phyloP scores from a whole-genome alignment of 2,113 vertebrate species.

The Parotia lawesii region DNA sequence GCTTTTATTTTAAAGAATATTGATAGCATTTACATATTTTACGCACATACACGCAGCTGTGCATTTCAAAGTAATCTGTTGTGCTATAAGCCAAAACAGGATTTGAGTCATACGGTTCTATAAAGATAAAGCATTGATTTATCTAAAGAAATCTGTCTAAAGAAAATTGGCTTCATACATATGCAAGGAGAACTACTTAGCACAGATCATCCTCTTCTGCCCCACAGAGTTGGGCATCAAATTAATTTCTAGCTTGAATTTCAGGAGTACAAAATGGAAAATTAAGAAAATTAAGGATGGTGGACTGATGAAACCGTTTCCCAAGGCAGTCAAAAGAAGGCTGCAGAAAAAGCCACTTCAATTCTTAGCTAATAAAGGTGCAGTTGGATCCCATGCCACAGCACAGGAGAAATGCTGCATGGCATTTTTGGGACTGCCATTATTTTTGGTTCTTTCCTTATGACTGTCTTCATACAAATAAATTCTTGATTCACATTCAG shows the following conservation, averaged over 20 bases:
- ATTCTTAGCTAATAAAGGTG: not conserved
- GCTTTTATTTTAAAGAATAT: not conserved
- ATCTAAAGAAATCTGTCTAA: constrained; percentile 23
- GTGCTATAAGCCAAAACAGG: constrained; percentile 13
- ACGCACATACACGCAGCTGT: not conserved
- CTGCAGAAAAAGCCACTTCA: not conserved
- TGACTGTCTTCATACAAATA: not conserved
- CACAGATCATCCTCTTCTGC: not conserved
- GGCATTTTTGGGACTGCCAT: not conserved
- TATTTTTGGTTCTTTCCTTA: not conserved
- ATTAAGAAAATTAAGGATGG: not conserved
- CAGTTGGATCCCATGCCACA: not conserved
- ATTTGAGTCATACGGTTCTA: constrained; percentile 1
- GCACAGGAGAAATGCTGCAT: not conserved
- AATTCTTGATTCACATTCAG: not conserved
- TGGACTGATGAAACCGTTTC: not conserved
- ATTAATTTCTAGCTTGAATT: not conserved
- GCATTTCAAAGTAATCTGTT: constrained; percentile 36
- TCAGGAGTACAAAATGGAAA: not conserved
- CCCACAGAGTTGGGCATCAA: not conserved
- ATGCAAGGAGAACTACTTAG: not conserved
- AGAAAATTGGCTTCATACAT: not conserved
- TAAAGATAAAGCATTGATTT: constrained; percentile 29
- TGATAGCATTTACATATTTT: not conserved
- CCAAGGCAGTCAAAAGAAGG: not conserved